These are phyloP conservation scores for Myripristis jacobus DNA, from an alignment of 2,797 vertebrate genomes.

Conservation along the genomic window DNA sequence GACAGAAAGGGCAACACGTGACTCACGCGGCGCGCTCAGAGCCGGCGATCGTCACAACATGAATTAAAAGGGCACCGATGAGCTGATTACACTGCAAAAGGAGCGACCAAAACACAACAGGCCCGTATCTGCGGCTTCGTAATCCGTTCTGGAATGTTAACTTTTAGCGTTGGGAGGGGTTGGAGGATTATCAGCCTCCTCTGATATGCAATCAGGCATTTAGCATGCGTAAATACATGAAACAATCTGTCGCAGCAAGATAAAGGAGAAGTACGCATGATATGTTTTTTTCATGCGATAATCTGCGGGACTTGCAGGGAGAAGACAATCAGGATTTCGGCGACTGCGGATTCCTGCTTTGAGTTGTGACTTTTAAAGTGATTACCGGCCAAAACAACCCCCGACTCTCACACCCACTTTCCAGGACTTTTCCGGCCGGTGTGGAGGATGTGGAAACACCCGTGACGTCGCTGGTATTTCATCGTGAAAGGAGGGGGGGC, in stretches of 20 bases:
- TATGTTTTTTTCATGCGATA: conserved; percentile 5
- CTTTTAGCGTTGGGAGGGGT: conserved; percentile 3
- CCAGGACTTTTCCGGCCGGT: not conserved
- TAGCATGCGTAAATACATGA: conserved; percentile 22
- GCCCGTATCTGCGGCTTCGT: conserved; percentile 4
- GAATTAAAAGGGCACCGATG: conserved; percentile 36
- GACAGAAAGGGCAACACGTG: conserved; percentile 35
- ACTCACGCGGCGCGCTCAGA: conserved; percentile 18
- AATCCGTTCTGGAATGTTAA: conserved; percentile 35
- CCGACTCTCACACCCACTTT: not conserved
- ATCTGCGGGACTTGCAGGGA: conserved; percentile 11
- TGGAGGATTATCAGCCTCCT: conserved; percentile 19
- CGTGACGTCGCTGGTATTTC: conserved; percentile 13
- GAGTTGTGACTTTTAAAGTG: not conserved
- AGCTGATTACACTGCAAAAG: conserved; percentile 29
- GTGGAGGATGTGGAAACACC: not conserved
- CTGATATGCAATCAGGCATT: conserved; percentile 42
- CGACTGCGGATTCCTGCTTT: too few relatives aligned
- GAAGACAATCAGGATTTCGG: not conserved
- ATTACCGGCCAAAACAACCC: not conserved
- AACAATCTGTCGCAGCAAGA: conserved; percentile 22
- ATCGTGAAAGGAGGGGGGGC: not conserved
- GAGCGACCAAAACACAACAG: conserved; percentile 22
- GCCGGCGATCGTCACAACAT: conserved; percentile 34
- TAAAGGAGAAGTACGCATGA: conserved; percentile 13